Evolutionary conservation across 2,797 vertebrate species (phyloP).

Genomic region (Anableps anableps): DNA sequence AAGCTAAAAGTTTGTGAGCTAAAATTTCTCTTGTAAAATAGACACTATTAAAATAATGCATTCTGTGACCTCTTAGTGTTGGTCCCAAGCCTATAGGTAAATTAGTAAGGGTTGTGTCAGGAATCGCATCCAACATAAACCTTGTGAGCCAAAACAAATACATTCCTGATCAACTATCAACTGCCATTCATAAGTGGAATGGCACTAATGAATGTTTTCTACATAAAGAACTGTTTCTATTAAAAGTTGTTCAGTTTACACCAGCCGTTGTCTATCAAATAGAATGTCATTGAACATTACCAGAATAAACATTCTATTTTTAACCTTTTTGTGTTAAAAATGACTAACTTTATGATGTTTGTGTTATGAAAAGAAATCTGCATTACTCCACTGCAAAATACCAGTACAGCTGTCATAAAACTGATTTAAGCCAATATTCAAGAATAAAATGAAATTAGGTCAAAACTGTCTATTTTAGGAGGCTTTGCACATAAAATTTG

Average conservation of each 20-base stretch:
- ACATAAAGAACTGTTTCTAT: background rate
- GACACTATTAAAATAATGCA: no score
- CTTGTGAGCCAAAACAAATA: no score
- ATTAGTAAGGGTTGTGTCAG: no score
- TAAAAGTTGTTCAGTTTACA: background rate
- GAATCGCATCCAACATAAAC: no score
- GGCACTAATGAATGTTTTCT: background rate
- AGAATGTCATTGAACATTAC: background rate
- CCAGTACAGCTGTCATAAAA: background rate
- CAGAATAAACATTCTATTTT: background rate
- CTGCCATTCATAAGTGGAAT: no score
- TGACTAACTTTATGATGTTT: background rate
- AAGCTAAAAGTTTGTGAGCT: no score
- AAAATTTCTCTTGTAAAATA: no score
- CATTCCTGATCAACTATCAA: no score
- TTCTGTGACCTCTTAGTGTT: no score
- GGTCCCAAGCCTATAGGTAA: no score
- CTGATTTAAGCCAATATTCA: background rate
- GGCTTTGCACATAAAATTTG: conserved; percentile 18
- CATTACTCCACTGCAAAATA: background rate
- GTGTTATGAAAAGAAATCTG: background rate
- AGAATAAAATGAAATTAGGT: background rate
- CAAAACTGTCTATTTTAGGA: background rate
- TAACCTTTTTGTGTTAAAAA: background rate
- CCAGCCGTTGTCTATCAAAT: background rate